Base-by-base conservation (phyloP, 1,140 invertebrate species). In the Leptonema lineaticorne region DNA sequence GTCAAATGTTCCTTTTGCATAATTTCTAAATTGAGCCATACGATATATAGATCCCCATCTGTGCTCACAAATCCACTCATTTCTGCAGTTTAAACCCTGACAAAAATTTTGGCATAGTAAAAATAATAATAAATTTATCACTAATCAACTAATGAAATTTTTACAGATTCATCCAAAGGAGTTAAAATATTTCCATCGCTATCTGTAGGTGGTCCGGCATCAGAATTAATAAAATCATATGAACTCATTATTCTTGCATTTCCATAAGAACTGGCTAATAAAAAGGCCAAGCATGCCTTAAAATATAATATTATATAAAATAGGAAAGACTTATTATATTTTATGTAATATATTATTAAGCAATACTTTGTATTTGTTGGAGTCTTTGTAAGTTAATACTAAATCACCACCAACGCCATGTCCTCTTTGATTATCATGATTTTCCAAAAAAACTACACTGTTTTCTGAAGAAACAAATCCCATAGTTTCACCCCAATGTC, bases 41-140 rank as follows among this genome's bases (percentile, higher is more conserved):
- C 89, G 89, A 75, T 82, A 87, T 70, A 92, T 90, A 73, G 88
- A 83, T 1, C 84, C 76, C 90, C 90, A 92, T 27, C 89, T 82
- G 76, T 94, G 92, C 77, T 94, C 92, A 75, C 92, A 94, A 0
- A 92, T 78, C 90, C 90, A 94, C 2, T 89, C 90, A 69, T 85
- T 85, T 0, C 78, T 81, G 73, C 91, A 93, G 1, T 79, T 82
- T 1, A 82, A 80, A 72, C 89, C 81, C 70, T n/a, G 28, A n/a
- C n/a, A n/a, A n/a, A n/a, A n/a, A n/a, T 20, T 9, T 56, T 9
- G 18, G 9, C 18, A 56, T 8, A 8, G 28, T 8, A 33, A 8
- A 59, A 8, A 37, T 56, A n/a, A n/a, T n/a, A n/a, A 45, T 63
- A 59, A 4, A 22, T 30, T 37, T 48, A 48, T 16, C 11, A 27